phyloP scores from a whole-genome alignment of 2,888 invertebrate species.

The Lasioglossum zephyrum region DNA sequence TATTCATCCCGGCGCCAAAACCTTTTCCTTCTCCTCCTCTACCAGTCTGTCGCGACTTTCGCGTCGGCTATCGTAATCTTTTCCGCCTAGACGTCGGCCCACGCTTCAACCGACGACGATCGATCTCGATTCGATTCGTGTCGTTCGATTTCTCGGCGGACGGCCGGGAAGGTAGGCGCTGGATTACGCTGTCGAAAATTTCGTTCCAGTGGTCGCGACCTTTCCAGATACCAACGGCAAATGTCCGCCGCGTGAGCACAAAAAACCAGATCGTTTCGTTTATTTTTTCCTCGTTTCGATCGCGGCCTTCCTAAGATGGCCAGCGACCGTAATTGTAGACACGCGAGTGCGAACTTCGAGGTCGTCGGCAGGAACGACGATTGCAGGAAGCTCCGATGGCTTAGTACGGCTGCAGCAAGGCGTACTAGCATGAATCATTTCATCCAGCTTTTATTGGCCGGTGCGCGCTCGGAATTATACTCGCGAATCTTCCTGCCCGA shows the following conservation, averaged over 20 bases:
- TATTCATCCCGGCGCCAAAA: not conserved
- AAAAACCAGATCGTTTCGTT: constrained; percentile 33
- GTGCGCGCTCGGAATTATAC: constrained; percentile 52
- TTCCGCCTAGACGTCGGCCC: constrained; percentile 27
- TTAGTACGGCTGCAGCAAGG: constrained; percentile 56
- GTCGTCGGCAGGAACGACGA: constrained; percentile 61
- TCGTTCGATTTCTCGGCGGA: not conserved
- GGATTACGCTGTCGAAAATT: not conserved
- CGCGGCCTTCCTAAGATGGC: constrained; percentile 70
- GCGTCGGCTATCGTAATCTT: constrained; percentile 18
- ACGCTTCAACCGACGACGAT: constrained; percentile 15
- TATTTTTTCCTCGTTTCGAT: constrained; percentile 30
- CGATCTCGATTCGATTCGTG: not conserved
- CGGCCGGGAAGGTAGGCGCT: not conserved
- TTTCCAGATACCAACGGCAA: not conserved
- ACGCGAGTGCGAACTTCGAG: constrained; percentile 60
- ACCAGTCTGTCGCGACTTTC: not conserved
- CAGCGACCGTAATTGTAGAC: constrained; percentile 65
- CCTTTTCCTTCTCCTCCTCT: not conserved
- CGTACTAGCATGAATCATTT: constrained; percentile 64
- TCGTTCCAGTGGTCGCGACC: not conserved
- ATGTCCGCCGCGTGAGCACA: not conserved
- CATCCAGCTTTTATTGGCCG: constrained; percentile 33
- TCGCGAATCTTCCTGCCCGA: constrained; percentile 16
- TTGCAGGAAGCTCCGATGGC: constrained; percentile 62